Conservation (phyloP, 2,888 invertebrate species). For the Psococerastis gibbosa region DNA sequence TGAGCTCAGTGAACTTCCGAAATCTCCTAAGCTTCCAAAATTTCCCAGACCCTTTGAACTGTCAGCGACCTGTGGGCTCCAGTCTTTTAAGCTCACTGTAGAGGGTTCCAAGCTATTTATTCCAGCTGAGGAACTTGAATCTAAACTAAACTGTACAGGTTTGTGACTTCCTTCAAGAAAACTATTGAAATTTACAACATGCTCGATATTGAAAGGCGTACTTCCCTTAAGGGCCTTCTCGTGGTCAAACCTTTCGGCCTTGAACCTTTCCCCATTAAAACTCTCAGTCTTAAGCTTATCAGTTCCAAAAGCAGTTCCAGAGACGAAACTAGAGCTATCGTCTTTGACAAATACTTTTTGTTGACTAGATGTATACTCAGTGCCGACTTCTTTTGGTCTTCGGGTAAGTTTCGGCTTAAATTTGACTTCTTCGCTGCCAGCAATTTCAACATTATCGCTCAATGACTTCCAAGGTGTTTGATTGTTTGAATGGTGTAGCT, state of each 20-base stretch:
- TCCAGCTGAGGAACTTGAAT: neutral
- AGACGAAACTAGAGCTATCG: neutral
- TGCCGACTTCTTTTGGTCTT: neutral
- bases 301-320: neutral
- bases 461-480: neutral
- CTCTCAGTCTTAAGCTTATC: too few relatives aligned
- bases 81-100: too few relatives aligned
- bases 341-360: too few relatives aligned
- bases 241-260: slow-evolving; percentile 1
- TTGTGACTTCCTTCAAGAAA: neutral
- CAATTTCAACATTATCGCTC: neutral
- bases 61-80: neutral
- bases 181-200: neutral
- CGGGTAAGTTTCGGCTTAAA: neutral
- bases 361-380: too few relatives aligned
- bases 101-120: neutral
- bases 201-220: neutral
- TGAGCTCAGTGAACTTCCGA: too few relatives aligned
- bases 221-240: slow-evolving; percentile 4
- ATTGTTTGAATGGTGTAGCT: neutral
- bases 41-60: neutral
- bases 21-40: neutral
- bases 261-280: neutral
- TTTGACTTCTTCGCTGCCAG: neutral
- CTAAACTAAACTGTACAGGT: too few relatives aligned